A percentile compares a stretch with the other conserved stretches of the same genome.
Evolutionary conservation across 2,888 invertebrate genomes (phyloP).

Genomic region (Nemurella pictetii): DNA sequence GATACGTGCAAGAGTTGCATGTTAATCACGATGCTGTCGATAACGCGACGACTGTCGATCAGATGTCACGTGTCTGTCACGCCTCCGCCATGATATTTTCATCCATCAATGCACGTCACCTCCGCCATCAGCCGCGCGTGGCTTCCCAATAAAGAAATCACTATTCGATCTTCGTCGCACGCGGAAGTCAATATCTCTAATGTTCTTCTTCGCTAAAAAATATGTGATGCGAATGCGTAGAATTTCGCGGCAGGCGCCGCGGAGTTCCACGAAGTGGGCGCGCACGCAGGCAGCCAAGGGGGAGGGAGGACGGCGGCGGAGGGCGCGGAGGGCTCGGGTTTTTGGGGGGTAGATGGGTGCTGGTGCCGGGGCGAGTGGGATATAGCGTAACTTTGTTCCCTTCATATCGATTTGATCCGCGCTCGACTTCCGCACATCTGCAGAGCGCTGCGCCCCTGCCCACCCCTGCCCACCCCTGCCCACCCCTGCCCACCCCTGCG

Average conservation of each 20-base stretch:
- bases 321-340: neutral
- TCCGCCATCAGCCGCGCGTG: neutral
- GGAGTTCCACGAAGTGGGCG: neutral
- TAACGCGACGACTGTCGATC: neutral
- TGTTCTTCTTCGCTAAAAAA: neutral
- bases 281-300: neutral
- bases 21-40: neutral
- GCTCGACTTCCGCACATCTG: slow-evolving; percentile 36
- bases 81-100: neutral
- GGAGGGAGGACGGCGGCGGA: neutral
- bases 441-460: slow-evolving; percentile 25
- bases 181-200: neutral
- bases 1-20: neutral
- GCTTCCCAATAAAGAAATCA: neutral
- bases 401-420: slow-evolving; percentile 30
- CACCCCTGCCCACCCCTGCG: neutral
- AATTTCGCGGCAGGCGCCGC: neutral
- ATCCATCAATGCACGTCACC: neutral
- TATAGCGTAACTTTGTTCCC: slow-evolving; percentile 15
- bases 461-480: neutral
- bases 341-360: neutral
- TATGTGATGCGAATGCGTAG: neutral
- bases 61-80: neutral
- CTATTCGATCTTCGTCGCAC: neutral
- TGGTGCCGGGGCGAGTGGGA: neutral